Evolutionary conservation across 2,888 invertebrate species (phyloP), one percentile per base, ranked within the genome.

Genomic region (Cyclophora albipunctata): DNA sequence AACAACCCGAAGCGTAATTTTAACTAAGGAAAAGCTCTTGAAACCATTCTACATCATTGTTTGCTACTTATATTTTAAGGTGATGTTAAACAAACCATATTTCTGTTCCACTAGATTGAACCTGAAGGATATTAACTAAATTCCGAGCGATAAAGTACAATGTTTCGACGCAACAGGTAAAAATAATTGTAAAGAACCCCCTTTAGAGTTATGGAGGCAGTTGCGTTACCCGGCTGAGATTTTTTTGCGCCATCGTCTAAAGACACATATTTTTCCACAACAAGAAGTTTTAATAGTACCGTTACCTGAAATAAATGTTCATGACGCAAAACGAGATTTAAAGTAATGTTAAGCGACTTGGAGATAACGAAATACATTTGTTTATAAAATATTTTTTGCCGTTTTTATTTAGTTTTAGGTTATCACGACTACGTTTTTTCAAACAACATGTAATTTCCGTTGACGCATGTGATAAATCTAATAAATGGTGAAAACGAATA

Each of bases 111-210:
- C 64, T 67, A 69, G 66, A 73, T 71, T 71, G 66, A 67, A 57
- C 64, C 54, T 55, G 58, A 54, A 45, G 47, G 54, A 73, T 72
- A 73, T 71, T 71, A 67, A 71, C 68, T 64, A 64, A 73, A 75
- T 74, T 76, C 71, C 68, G 55, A 58, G 63, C 66, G 59, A 67
- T 73, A 68, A 74, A 69, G 59, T 66, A 63, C 64, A 55, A 59
- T 46, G 45, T 46, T 49, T 54, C 63, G 62, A 67, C 60, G 75
- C 77, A 78, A 78, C 78, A 78, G 75, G 78, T 78, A 73, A 77
- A 75, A 75, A 74, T 76, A 71, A 75, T 72, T 66, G 65, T 63
- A 56, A 57, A 53, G 62, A 65, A 60, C 63, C 60, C 60, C 56
- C 54, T 57, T 57, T 59, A 63, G 61, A 60, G 55, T 65, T 65